Evolutionary conservation across 23 tunicate species (phyloP).

Genomic region (Halocynthia roretzi): DNA sequence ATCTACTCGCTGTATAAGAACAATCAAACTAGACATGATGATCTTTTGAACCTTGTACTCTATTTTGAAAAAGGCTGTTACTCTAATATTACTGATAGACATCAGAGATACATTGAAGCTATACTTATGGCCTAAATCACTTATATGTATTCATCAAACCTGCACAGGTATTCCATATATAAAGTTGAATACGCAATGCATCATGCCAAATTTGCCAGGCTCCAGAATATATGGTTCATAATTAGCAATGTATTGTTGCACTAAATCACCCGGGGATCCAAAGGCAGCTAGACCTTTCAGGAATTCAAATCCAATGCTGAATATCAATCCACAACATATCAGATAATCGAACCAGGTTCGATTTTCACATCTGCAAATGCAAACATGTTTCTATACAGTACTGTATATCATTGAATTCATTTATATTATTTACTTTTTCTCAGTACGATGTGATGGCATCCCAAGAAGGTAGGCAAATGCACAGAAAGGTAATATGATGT

Average conservation of each 20-base stretch:
- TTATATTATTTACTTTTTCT: background rate
- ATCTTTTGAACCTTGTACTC: no score
- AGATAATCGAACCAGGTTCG: constrained; percentile 2
- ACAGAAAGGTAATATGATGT: constrained; percentile 42
- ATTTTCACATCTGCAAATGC: no score
- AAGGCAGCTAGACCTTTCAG: constrained; percentile 62
- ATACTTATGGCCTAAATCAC: no score
- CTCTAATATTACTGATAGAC: no score
- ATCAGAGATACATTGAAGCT: no score
- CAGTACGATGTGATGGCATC: background rate
- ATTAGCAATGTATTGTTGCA: constrained; percentile 33
- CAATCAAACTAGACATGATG: no score
- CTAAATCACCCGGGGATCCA: constrained; percentile 35
- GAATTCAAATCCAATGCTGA: constrained; percentile 16
- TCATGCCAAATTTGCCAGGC: constrained; percentile 38
- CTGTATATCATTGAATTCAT: background rate
- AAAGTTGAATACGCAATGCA: constrained; percentile 20
- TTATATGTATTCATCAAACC: background rate
- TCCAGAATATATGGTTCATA: constrained; percentile 67
- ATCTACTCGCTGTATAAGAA: no score
- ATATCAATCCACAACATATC: constrained; percentile 15
- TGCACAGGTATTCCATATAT: constrained; percentile 15
- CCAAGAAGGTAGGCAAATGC: constrained; percentile 23
- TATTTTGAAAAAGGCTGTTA: no score
- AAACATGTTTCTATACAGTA: no score